Percentiles rank a stretch among this genome's conserved stretches.
Evolutionary conservation across 2,113 vertebrate genomes (phyloP).

Genomic region (Daubentonia madagascariensis): DNA sequence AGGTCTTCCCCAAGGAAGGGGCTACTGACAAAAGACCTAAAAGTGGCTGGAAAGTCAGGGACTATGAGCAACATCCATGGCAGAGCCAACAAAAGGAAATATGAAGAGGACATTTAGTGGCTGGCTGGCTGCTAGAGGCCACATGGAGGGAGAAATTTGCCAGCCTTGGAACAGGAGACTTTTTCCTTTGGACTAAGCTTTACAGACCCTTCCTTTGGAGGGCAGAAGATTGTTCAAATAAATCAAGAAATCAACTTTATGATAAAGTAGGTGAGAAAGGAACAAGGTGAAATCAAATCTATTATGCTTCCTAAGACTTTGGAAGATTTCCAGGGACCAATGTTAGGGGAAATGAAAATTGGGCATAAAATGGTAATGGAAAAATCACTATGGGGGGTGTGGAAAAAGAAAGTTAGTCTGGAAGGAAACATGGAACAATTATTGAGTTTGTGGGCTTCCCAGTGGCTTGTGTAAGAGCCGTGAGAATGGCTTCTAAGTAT

Average conservation of each 20-base stretch:
- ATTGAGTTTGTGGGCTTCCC: background rate
- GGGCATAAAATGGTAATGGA: background rate
- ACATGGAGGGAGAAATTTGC: background rate
- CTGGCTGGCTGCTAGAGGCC: background rate
- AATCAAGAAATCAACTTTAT: background rate
- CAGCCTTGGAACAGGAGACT: background rate
- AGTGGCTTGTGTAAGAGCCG: background rate
- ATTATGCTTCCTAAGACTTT: background rate
- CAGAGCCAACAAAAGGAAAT: background rate
- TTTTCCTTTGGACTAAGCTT: background rate
- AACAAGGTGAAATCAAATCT: background rate
- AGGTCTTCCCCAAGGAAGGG: background rate
- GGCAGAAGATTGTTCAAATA: background rate
- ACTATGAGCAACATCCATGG: background rate
- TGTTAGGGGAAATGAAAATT: slow-evolving; percentile 14
- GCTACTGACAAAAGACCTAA: background rate
- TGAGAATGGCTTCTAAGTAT: background rate
- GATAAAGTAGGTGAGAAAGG: background rate
- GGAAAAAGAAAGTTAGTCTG: background rate
- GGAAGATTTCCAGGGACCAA: background rate
- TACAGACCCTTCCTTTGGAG: background rate
- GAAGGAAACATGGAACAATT: background rate
- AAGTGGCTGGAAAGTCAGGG: background rate
- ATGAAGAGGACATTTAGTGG: background rate
- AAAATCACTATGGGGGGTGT: background rate